Conservation (phyloP, 2,888 invertebrate species). For the Epirrhoe alternata region DNA sequence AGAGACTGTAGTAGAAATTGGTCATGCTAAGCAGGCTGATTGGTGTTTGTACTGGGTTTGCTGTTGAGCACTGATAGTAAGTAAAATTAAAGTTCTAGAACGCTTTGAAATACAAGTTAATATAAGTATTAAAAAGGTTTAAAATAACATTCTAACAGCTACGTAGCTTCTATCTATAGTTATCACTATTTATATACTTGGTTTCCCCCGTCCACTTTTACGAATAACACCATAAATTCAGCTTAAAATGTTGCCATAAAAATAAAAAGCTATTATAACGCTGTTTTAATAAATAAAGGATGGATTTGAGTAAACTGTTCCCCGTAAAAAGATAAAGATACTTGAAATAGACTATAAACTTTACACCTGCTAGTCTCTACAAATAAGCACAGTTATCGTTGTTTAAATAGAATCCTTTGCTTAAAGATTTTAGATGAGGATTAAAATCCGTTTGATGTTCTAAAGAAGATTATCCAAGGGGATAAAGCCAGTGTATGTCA, state of each 20-base stretch:
- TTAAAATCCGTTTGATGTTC: slow-evolving; percentile 19
- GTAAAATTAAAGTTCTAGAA: too few species aligned
- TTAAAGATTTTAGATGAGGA: slow-evolving; percentile 23
- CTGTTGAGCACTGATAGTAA: too few species aligned
- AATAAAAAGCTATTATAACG: slow-evolving; percentile 33
- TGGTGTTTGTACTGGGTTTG: too few species aligned
- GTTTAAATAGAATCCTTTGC: slow-evolving; percentile 30
- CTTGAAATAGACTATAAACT: slow-evolving; percentile 50
- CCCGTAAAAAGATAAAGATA: slow-evolving; percentile 49
- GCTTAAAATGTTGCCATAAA: slow-evolving; percentile 40
- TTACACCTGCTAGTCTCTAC: slow-evolving; percentile 53
- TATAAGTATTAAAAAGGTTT: too few species aligned
- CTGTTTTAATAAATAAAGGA: slow-evolving; percentile 44
- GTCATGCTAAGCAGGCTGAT: too few species aligned
- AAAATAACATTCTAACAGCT: neutral
- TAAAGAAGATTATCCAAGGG: neutral
- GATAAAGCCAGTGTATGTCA: too few species aligned
- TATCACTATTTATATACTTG: slow-evolving; percentile 20
- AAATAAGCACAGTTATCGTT: slow-evolving; percentile 38
- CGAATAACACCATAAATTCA: slow-evolving; percentile 38
- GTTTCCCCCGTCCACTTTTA: slow-evolving; percentile 27
- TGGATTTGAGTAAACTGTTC: slow-evolving; percentile 44
- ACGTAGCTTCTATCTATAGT: neutral
- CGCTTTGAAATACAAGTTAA: too few species aligned
- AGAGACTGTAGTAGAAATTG: too few species aligned